Conservation (phyloP, 2,113 vertebrate species). For the Gymnarchus niloticus region DNA sequence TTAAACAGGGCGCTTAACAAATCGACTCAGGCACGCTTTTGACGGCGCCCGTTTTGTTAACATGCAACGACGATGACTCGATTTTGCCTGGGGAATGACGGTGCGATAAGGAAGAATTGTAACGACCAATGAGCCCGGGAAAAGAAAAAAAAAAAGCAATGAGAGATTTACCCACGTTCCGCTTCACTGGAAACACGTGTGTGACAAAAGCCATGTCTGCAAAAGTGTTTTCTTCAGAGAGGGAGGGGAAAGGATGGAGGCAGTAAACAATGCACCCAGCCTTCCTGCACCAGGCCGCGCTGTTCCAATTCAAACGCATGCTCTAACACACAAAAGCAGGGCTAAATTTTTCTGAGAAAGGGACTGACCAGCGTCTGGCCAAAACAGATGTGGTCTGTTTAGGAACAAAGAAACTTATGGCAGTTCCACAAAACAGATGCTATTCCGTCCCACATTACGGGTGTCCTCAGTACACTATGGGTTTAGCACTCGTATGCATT, state of each 20-base stretch:
- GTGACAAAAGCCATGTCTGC: neutral
- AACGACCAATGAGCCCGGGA: neutral
- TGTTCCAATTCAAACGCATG: neutral
- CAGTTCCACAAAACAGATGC: neutral
- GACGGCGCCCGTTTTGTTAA: neutral
- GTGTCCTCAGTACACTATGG: neutral
- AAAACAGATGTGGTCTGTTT: neutral
- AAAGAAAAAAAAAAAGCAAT: neutral
- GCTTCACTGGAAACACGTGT: neutral
- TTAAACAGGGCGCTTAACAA: neutral
- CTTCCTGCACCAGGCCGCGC: neutral
- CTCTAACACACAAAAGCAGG: neutral
- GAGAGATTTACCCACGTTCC: neutral
- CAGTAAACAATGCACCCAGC: neutral
- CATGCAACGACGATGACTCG: neutral
- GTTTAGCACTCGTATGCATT: neutral
- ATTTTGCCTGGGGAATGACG: neutral
- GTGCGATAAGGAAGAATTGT: neutral
- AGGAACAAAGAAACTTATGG: neutral
- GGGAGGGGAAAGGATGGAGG: no score
- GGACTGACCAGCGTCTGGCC: neutral
- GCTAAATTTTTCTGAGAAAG: neutral
- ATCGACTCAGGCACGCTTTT: neutral
- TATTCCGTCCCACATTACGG: neutral
- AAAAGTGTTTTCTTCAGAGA: neutral